phyloP scores from a whole-genome alignment of 2,113 vertebrate genomes.

The Trichechus manatus region DNA sequence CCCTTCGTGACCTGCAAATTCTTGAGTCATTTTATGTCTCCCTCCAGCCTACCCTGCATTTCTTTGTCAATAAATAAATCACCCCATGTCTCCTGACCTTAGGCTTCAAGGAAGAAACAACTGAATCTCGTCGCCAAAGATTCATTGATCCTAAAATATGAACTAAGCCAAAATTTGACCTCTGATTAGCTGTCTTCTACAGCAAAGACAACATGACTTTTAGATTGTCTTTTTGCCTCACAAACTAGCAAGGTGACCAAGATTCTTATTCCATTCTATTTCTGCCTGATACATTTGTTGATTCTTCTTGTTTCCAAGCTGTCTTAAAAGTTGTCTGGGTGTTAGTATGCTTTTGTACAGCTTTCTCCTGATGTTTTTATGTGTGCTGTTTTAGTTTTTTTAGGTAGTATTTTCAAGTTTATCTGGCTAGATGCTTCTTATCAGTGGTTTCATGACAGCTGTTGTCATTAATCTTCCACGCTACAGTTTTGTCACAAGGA shows the following conservation, averaged over 20 bases:
- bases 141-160: not conserved
- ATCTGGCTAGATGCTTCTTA: not conserved
- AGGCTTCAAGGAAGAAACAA: constrained; percentile 15
- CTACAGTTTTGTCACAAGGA: not conserved
- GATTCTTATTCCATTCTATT: not conserved
- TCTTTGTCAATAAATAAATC: constrained; percentile 49
- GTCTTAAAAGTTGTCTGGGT: not conserved
- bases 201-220: not conserved
- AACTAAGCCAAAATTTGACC: constrained; percentile 26
- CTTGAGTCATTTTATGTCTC: not conserved
- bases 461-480: not conserved
- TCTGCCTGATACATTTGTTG: not conserved
- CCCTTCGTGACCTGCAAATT: not conserved
- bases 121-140: not conserved
- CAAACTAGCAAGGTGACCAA: not conserved
- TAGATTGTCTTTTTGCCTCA: not conserved
- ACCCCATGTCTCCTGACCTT: not conserved
- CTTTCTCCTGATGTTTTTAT: not conserved
- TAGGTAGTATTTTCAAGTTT: not conserved
- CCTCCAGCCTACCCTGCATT: not conserved
- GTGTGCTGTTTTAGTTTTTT: not conserved
- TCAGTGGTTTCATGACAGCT: not conserved
- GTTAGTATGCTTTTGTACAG: not conserved
- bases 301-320: not conserved
- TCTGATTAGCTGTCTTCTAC: not conserved